Evolutionary conservation across 2,797 vertebrate species (phyloP), one percentile per base, ranked within the genome.

Genomic region (Apodemus agrarius): DNA sequence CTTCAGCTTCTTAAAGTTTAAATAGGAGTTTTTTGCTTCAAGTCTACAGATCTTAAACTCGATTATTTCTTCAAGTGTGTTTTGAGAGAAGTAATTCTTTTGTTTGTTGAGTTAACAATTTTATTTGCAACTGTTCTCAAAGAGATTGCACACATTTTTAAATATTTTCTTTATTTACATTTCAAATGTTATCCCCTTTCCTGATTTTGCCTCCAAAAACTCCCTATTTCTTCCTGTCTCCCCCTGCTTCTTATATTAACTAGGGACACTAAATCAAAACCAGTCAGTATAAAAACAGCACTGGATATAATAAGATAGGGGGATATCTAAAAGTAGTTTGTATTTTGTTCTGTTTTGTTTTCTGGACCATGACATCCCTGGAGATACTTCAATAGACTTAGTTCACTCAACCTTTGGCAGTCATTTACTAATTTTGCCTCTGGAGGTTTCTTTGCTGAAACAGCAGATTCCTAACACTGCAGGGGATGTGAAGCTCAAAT

Each of bases 241-340:
- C 54, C 54, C 16, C 54, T 19, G 54, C 16, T 57, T 57, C 54
- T 98, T 95, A 86, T 1, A n/a, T 79, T 89, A 92, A 94, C 59
- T 59, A 57, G 90, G 89, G 43, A 22, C 93, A 86, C 3, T 52
- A 96, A 97, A 95, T 89, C 8, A 97, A 96, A 96, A 96, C 94
- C 80, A 95, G 7, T 79, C 31, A 94, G 69, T 93, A 95, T 69
- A 17, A 92, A 46, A 92, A 59, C 75, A 83, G 40, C 96, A 94
- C 93, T 89, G 83, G 95, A n/a, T 95, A 13, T 87, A 89, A 95
- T 75, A 17, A 96, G 74, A 80, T 16, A 43, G n/a, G 9, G 40
- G 34, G 1, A 1, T 40, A 10, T 83, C 96, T 81, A 76, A 93
- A 90, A 97, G 87, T 49, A 46, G 31, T 37, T 0, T 72, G 40